Evolutionary conservation across 2,888 invertebrate genomes (phyloP), one percentile per base, ranked within the genome.

Genomic region (Apeira syringaria): DNA sequence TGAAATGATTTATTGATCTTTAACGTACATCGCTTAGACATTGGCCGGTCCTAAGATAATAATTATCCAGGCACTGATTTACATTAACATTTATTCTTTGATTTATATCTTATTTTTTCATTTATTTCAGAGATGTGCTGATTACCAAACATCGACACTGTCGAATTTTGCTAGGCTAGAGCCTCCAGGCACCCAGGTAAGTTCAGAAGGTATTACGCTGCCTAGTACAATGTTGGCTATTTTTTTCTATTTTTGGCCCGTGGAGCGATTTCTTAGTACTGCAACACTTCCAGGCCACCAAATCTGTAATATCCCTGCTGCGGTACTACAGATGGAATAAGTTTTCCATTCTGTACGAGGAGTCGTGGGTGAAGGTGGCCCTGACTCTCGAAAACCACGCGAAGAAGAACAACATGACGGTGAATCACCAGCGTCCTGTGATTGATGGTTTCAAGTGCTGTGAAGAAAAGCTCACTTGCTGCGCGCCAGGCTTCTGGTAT

Each of bases 81-180:
- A 8, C n/a, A 28, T 32, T 13, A 12, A 17, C 17, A 5, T 4
- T 17, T 3, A 17, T 17, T 3, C 5, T 3, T 4, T 5, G 3
- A 17, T 4, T 3, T 17, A 17, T 17, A 17, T 5, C 17, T 17
- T 4, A 5, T 5, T 4, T 4, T 5, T 17, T 17, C 3, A 15
- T 15, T 4, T 15, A 15, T 93, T 93, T 46, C 92, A 98, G 98
- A 98, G 96, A 96, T 98, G 98, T 89, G 95, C 97, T 11, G 98
- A 98, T 83, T 94, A 96, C 74, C 94, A 94, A 80, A 96, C 97
- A 9, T 97, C 98, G 24, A 91, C 92, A 52, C 94, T 97, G 74
- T 94, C 96, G 49, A 98, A 98, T 47, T 98, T 98, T 83, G 97
- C 97, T 25, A 92, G 98, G 70, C 96, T 98, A 20, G 97, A 97